Evolutionary conservation across 30 jellyfish, hydroid and myxozoan genomes (phyloP), one percentile per base, ranked within the genome.

Genomic region (Turritopsis dohrnii): DNA sequence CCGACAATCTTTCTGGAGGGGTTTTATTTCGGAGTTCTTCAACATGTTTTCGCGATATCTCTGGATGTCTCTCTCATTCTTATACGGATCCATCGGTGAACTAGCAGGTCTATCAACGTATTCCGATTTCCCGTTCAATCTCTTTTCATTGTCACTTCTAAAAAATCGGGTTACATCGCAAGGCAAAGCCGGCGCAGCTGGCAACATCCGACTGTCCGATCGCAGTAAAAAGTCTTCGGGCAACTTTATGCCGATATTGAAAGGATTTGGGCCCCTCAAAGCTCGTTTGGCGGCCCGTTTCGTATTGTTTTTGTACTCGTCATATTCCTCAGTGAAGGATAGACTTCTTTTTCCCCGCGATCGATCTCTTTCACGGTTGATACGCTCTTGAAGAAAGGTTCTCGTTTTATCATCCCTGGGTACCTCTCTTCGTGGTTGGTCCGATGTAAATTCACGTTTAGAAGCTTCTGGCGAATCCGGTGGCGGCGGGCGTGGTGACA

Each of bases 271-370:
- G 21, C 94, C 88, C 60, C 69, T 79, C 1, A 90, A 84, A 29
- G 97, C 97, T 66, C 91, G 84, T 65, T 84, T 85, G 13, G 97
- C 97, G 16, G 93, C 93, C 52, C 71, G 52, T 74, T 86, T 85
- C 23, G 89, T 82, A 28, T 66, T 66, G 27, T 66, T 72, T 65
- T 71, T 82, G 60, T 82, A 82, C 29, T 82, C 89, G 29, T 82
- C 81, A 53, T 30, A 82, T 82, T 82, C 89, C 60, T 82, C 89
- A 18, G 26, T 69, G 53, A 82, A 82, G 16, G 89, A 82, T 13
- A 82, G 1, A 77, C 89, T 82, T 18, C 89, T 66, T 71, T 82
- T 82, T 3, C 89, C 89, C 16, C 83, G 83, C 28, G 53, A 65
- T 53, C 83, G 82, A 0, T 82, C 89, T 25, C 89, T 28, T 71